Evolutionary conservation across 2,797 vertebrate genomes (phyloP).

Genomic region (Alcedo quadribrachys): DNA sequence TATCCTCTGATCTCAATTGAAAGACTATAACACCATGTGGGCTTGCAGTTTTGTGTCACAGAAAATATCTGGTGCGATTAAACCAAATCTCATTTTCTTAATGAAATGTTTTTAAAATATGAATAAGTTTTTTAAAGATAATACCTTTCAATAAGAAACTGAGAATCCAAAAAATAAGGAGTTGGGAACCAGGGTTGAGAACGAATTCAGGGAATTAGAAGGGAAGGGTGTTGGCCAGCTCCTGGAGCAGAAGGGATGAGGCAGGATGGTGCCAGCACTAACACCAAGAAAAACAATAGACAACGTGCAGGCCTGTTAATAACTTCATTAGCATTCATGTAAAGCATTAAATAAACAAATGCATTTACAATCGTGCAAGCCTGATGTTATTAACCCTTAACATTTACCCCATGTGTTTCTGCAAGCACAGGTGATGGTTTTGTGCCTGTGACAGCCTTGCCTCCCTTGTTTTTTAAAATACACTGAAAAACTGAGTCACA

Average conservation of each 20-base stretch:
- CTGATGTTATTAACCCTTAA: conserved; percentile 27
- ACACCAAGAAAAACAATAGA: conserved; percentile 44
- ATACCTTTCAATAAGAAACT: neutral
- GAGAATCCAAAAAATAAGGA: neutral
- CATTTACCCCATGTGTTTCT: neutral
- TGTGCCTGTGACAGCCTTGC: neutral
- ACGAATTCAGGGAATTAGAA: neutral
- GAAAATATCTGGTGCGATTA: neutral
- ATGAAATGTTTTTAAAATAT: neutral
- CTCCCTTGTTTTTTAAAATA: neutral
- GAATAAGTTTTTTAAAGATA: neutral
- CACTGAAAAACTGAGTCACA: neutral
- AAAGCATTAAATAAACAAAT: conserved; percentile 58
- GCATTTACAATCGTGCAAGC: conserved; percentile 15
- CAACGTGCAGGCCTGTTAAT: conserved; percentile 35
- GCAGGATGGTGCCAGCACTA: neutral
- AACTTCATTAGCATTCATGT: conserved; percentile 62
- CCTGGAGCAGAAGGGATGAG: neutral
- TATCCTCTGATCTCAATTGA: conserved; percentile 29
- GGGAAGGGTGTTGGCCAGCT: conserved; percentile 4
- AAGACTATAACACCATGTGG: neutral
- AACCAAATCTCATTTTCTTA: neutral
- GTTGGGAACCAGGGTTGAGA: neutral
- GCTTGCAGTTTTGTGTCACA: neutral
- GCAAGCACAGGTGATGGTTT: neutral